phyloP scores from a whole-genome alignment of 2,797 vertebrate species.

The Schizothorax lantsangensis region DNA sequence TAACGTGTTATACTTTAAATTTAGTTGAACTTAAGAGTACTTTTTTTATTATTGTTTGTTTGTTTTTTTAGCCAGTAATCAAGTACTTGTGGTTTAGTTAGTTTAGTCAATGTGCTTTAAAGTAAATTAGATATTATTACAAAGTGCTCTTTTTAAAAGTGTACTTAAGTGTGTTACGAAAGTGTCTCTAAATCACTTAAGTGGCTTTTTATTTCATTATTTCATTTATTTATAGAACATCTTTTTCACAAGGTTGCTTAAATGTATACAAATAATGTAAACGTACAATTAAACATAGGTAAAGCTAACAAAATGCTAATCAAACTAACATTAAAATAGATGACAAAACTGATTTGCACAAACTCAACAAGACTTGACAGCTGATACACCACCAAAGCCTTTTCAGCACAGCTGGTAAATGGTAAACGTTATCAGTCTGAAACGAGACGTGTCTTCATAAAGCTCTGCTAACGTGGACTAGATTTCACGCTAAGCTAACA shows the following conservation, averaged over 20 bases:
- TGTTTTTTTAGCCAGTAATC: no score
- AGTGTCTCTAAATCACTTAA: not conserved
- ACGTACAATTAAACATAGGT: not conserved
- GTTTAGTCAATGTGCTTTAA: not conserved
- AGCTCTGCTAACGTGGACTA: slow-evolving; percentile 66
- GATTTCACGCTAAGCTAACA: slow-evolving; percentile 78
- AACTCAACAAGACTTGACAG: slow-evolving; percentile 1
- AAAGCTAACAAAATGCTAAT: not conserved
- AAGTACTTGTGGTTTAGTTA: not conserved
- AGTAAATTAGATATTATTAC: not conserved
- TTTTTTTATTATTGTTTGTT: no score
- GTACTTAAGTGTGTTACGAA: not conserved
- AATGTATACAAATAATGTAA: not conserved
- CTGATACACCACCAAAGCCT: slow-evolving; percentile 6
- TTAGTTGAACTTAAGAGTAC: no score
- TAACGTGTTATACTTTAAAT: not conserved
- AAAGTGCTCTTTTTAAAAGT: no score
- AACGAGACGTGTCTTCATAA: slow-evolving; percentile 66
- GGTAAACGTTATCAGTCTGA: slow-evolving; percentile 66
- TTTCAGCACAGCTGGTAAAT: slow-evolving; percentile 70
- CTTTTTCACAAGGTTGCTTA: not conserved
- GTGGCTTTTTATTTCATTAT: not conserved
- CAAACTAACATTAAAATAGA: not conserved
- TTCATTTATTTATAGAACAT: not conserved
- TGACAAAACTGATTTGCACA: not conserved